Evolutionary conservation across 2,113 vertebrate species (phyloP), one percentile per base, ranked within the genome.

Genomic region (Coreoperca whiteheadi): DNA sequence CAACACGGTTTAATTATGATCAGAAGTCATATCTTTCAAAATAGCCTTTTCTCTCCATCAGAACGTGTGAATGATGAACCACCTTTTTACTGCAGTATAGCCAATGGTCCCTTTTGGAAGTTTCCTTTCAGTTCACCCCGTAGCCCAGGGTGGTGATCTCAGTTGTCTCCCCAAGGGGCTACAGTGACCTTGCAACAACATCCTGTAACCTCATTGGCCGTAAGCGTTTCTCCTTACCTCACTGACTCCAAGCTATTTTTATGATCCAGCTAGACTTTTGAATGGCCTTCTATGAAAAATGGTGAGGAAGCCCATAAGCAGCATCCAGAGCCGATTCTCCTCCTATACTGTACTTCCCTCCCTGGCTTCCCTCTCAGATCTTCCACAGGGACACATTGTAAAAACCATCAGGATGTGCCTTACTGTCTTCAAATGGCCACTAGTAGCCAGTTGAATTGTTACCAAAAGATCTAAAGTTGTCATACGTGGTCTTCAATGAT

Each of bases 241-340:
- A 91, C 89, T 91, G 88, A 90, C 86, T 88, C 43, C 74, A 15
- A 90, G 87, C 87, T 95, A 94, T 94, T 96, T 95, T 95, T 94
- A 94, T 96, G 87, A 93, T 93, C 69, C 90, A 87, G 83, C 79
- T 43, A 37, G 67, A 90, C 76, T 76, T 89, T 56, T 88, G 41
- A 87, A 77, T 79, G 76, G 77, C 37, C 39, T 32, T 63, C 57
- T 59, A 83, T 83, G 76, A 80, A 88, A 84, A 73, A 79, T 54
- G 39, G 21, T 2, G 10, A 85, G 85, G 82, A 88, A 86, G 70
- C 86, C 77, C 71, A 72, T 87, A 86, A 92, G 90, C 79, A 85
- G 66, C 30, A 11, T 70, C 48, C 77, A 54, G 70, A 74, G 60
- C 82, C 67, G 71, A 48, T 90, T 84, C 72, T 87, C 81, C 16